Percentiles rank a stretch among this genome's conserved stretches.
These are phyloP conservation scores for Dendrophyllia cribrosa DNA, from an alignment of 64 coral and sea anemone species.

Conservation along the genomic window DNA sequence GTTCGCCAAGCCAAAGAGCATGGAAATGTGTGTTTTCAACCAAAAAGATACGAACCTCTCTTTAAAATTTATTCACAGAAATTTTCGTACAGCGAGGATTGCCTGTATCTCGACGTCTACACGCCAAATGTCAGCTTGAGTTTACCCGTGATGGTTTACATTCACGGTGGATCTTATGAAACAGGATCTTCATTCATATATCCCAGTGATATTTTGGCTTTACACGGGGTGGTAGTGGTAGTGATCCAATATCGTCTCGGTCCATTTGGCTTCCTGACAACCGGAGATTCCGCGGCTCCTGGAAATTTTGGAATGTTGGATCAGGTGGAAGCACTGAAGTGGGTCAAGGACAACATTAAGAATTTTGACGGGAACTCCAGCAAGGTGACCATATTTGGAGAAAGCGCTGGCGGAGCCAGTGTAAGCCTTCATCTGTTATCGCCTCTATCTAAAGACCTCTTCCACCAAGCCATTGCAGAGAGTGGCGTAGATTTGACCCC, in stretches of 20 bases:
- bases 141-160: slow-evolving; percentile 56
- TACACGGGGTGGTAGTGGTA: slow-evolving; percentile 17
- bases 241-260: slow-evolving; percentile 15
- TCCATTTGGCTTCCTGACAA: slow-evolving; percentile 7
- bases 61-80: not conserved
- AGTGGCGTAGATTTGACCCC: slow-evolving; percentile 31
- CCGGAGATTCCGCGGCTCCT: not conserved
- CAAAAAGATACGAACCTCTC: not conserved
- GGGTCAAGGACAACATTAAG: not conserved
- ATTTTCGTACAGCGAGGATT: slow-evolving; percentile 25
- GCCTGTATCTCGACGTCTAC: slow-evolving; percentile 56
- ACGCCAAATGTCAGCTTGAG: not conserved
- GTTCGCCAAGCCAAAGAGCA: not conserved
- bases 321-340: slow-evolving; percentile 25
- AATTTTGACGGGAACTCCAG: not conserved
- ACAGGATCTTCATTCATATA: not conserved
- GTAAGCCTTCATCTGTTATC: slow-evolving; percentile 27
- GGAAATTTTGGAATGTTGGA: slow-evolving; percentile 57
- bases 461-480: slow-evolving; percentile 32
- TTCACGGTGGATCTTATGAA: slow-evolving; percentile 32
- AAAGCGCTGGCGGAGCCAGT: slow-evolving; percentile 22
- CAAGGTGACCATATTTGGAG: slow-evolving; percentile 31
- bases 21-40: slow-evolving; percentile 19
- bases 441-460: slow-evolving; percentile 31
- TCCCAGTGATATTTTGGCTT: not conserved